A percentile compares a stretch with the other conserved stretches of the same genome.
phyloP scores from a whole-genome alignment of 2,888 invertebrate genomes.

The Drosophila kambysellisi region DNA sequence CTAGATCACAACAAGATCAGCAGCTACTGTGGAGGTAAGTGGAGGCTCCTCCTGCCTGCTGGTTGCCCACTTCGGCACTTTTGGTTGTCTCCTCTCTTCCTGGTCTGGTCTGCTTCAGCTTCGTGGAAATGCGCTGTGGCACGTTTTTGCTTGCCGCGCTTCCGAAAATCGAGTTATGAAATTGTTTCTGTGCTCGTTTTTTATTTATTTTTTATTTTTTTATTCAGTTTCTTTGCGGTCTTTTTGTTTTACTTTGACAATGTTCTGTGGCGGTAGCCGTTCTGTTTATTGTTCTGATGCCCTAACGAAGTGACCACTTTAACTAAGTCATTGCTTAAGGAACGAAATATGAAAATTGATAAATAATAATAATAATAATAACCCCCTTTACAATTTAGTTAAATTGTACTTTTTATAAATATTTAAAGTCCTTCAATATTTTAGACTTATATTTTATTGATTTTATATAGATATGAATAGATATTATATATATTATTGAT shows the following conservation, averaged over 20 bases:
- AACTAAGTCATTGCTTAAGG: not conserved
- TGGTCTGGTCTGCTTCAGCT: conserved; percentile 7
- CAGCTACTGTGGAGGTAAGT: conserved; percentile 70
- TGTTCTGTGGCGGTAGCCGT: conserved; percentile 16
- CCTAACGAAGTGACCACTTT: not conserved
- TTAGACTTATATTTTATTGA: not conserved
- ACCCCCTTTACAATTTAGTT: not conserved
- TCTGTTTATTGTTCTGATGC: conserved; percentile 28
- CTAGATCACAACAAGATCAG: conserved; percentile 28
- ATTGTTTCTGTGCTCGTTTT: conserved; percentile 46
- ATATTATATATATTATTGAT: too few relatives aligned
- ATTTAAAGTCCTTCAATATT: not conserved
- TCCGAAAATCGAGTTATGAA: conserved; percentile 69
- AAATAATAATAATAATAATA: not conserved
- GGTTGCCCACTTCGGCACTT: not conserved
- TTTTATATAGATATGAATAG: too few relatives aligned
- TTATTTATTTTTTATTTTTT: not conserved
- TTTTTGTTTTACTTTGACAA: conserved; percentile 11
- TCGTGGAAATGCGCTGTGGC: conserved; percentile 50
- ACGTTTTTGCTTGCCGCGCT: conserved; percentile 53
- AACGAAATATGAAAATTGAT: not conserved
- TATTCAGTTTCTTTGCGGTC: conserved; percentile 1
- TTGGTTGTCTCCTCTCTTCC: conserved; percentile 15
- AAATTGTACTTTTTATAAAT: not conserved
- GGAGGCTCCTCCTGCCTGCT: conserved; percentile 5